Evolutionary conservation across 92 coral and sea anemone genomes (phyloP), one percentile per base, ranked within the genome.

Genomic region (Bergia sp.): DNA sequence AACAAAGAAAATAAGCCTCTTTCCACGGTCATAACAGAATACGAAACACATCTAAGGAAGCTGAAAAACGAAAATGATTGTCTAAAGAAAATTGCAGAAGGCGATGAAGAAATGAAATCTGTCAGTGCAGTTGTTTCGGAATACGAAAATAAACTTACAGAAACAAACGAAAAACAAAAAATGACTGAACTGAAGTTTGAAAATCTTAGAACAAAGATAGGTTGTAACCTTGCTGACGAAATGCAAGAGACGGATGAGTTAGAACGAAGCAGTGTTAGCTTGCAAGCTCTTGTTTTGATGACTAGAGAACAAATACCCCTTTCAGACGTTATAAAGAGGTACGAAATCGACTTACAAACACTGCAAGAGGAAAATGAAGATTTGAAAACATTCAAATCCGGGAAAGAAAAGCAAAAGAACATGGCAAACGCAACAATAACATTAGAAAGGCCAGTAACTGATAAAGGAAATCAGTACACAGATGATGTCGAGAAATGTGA

Each of bases 41-140:
- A 94, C 58, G 95, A 94, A 86, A 82, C 73, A 71, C 88, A 91
- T 61, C 75, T 94, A 3, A 82, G 69, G 37, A 86, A 78, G 79
- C 81, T 90, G 39, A 73, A 49, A 80, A 65, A 69, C 43, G 92
- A 79, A 82, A 90, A 90, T 43, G 78, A 90, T 18, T 61, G 76
- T 7, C 90, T 86, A 1, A 86, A 66, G 21, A 73, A 76, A 50
- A 40, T 86, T 12, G 47, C 87, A 9, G 69, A 69, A 12, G 58
- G 84, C 10, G 87, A 86, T 38, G n/a, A 42, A 21, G 92, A 57
- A 65, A 89, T 84, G n/a, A 74, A 86, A 9, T 53, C 90, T 44
- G 9, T 90, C 10, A 44, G 64, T 45, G 82, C 71, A 11, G 18
- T 86, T 80, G 64, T 73, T 38, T 71, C 74, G 64, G 83, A 94